These are phyloP conservation scores for Polydrusus pterygomalis DNA, from an alignment of 2,888 invertebrate species.

Conservation along the genomic window DNA sequence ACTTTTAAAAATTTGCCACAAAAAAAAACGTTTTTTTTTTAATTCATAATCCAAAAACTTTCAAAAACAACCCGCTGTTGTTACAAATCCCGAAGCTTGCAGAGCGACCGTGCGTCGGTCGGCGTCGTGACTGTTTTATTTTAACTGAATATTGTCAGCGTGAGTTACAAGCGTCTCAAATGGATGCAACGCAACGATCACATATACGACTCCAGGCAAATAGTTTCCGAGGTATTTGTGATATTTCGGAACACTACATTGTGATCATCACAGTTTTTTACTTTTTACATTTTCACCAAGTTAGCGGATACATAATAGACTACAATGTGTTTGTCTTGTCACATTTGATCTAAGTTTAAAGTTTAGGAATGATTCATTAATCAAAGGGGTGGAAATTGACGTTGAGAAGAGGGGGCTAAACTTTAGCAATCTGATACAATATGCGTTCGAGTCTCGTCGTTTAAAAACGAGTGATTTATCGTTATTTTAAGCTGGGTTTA, in stretches of 20 bases:
- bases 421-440: not conserved
- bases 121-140: slow-evolving; percentile 19
- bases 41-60: not conserved
- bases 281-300: no score
- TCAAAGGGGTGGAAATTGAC: not conserved
- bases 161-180: slow-evolving; percentile 4
- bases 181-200: not conserved
- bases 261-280: no score
- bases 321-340: no score
- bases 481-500: not conserved
- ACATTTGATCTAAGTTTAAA: not conserved
- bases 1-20: not conserved
- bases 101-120: not conserved
- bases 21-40: not conserved
- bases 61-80: no score
- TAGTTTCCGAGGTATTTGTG: not conserved
- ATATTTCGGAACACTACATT: no score
- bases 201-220: not conserved
- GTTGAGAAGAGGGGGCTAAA: not conserved
- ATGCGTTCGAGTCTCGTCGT: not conserved
- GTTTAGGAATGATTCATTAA: not conserved
- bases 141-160: slow-evolving; percentile 28
- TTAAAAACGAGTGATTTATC: not conserved
- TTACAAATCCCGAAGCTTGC: not conserved
- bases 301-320: no score